A percentile compares a stretch with the other conserved stretches of the same genome.
These are phyloP conservation scores for Temnothorax longispinosus DNA, from an alignment of 1,140 invertebrate genomes.

Conservation along the genomic window DNA sequence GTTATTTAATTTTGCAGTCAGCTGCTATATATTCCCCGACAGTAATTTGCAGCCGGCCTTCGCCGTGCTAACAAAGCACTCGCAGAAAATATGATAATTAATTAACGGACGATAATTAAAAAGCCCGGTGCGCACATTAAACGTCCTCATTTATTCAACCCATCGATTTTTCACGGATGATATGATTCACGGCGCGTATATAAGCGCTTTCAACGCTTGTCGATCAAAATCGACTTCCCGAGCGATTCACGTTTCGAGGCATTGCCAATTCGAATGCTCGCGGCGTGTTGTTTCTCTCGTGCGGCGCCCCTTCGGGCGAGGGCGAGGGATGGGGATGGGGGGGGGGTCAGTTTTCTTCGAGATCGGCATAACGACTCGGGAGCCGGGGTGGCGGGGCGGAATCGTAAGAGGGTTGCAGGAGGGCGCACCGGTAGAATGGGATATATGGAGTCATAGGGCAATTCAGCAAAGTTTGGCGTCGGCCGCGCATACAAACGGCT, in stretches of 20 bases:
- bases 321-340: constrained; percentile 3
- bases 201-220: constrained; percentile 19
- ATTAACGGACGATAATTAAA: constrained; percentile 58
- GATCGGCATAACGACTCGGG: constrained; percentile 74
- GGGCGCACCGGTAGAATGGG: constrained; percentile 68
- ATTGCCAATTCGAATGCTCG: constrained; percentile 52
- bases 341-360: constrained; percentile 68
- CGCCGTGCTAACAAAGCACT: constrained; percentile 46
- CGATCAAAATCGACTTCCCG: constrained; percentile 62
- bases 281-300: constrained; percentile 55
- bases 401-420: constrained; percentile 66
- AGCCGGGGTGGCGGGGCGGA: constrained; percentile 55
- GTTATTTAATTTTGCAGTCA: constrained; percentile 54
- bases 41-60: constrained; percentile 30
- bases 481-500: constrained; percentile 85
- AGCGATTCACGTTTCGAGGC: constrained; percentile 4
- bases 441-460: constrained; percentile 83
- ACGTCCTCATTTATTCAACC: constrained; percentile 52
- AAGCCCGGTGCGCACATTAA: constrained; percentile 54
- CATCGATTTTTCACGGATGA: constrained; percentile 54
- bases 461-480: constrained; percentile 85
- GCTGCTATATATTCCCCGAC: constrained; percentile 15
- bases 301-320: constrained; percentile 13
- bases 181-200: constrained; percentile 53
- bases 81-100: constrained; percentile 58